These are phyloP conservation scores for Epinotia ramella DNA, from an alignment of 2,888 invertebrate genomes.

Conservation along the genomic window DNA sequence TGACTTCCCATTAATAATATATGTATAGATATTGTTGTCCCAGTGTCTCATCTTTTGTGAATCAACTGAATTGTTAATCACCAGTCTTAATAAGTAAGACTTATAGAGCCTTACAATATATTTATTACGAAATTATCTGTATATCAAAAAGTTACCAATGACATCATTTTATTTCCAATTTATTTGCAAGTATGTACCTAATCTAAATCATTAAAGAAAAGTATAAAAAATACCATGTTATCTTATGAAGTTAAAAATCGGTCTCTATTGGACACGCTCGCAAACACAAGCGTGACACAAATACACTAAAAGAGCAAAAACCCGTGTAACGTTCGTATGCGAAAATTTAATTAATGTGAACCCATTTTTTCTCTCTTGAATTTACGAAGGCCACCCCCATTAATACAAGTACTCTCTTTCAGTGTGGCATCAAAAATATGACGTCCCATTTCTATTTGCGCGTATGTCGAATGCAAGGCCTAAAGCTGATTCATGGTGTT, in stretches of 20 bases:
- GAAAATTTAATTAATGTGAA: no score
- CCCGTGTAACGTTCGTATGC: no score
- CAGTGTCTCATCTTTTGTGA: not conserved
- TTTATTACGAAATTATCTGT: not conserved
- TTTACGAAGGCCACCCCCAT: no score
- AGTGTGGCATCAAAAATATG: not conserved
- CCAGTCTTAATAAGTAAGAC: not conserved
- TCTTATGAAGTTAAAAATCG: not conserved
- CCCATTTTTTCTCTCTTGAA: no score
- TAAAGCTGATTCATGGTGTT: not conserved
- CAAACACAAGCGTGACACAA: no score
- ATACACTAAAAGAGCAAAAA: no score
- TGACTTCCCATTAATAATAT: not conserved
- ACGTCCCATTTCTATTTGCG: not conserved
- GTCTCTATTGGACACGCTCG: not conserved
- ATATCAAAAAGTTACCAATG: not conserved
- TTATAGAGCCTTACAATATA: not conserved
- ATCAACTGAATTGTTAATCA: not conserved
- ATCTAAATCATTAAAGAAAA: not conserved
- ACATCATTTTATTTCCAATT: not conserved
- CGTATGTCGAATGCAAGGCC: not conserved
- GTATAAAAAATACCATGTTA: not conserved
- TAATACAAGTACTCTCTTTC: no score
- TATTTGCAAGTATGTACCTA: no score
- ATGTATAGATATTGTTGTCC: not conserved